These are phyloP conservation scores for Drosophila kurseongensis DNA, from an alignment of 1,140 invertebrate species.

Conservation along the genomic window DNA sequence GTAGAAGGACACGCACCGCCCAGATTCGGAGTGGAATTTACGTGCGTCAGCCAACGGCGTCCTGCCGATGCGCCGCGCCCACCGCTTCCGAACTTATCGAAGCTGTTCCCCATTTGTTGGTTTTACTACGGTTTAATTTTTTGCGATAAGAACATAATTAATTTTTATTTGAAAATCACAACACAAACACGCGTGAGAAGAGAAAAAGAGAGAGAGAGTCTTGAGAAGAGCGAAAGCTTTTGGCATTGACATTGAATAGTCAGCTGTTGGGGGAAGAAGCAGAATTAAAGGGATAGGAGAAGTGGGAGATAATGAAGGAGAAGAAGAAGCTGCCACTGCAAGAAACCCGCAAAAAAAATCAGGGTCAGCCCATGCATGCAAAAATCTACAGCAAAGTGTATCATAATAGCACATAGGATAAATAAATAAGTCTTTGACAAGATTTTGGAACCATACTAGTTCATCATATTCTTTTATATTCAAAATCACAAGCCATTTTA, in stretches of 20 bases:
- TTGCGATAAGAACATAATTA: constrained; percentile 1
- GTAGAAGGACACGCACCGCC: constrained; percentile 57
- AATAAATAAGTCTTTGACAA: too few species aligned
- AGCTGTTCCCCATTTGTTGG: constrained; percentile 58
- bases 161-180: neutral
- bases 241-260: constrained; percentile 46
- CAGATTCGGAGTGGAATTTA: constrained; percentile 77
- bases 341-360: constrained; percentile 26
- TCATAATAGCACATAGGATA: neutral
- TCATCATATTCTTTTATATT: too few species aligned
- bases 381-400: constrained; percentile 7
- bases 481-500: neutral
- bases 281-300: neutral
- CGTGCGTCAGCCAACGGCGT: constrained; percentile 60
- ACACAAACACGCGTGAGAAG: neutral
- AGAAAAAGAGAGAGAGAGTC: constrained; percentile 2
- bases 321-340: constrained; percentile 33
- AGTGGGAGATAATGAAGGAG: neutral
- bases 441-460: too few species aligned
- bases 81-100: constrained; percentile 49
- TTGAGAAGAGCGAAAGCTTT: constrained; percentile 40
- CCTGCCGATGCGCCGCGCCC: constrained; percentile 13
- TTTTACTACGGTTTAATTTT: neutral
- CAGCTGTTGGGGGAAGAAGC: constrained; percentile 45
- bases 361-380: constrained; percentile 28